Conservation (phyloP, 2,797 vertebrate species). For the Intellagama lesueurii region DNA sequence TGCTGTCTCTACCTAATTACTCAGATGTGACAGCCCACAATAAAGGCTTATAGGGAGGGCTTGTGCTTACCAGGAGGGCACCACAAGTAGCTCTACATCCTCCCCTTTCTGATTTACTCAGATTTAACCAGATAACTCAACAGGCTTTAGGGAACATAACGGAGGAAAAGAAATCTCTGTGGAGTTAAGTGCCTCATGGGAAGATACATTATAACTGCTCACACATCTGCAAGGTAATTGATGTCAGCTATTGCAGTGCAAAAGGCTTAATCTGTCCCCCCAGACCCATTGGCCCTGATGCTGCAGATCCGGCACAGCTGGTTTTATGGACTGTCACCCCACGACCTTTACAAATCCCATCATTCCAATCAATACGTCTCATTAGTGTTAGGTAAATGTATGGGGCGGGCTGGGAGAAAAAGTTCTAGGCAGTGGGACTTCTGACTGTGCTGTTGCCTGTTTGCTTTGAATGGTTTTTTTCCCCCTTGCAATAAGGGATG, state of each 20-base stretch:
- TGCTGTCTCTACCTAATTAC: neutral
- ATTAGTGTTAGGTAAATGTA: constrained; percentile 81
- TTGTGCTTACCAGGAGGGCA: neutral
- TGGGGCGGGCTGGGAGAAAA: constrained; percentile 66
- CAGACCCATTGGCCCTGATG: constrained; percentile 78
- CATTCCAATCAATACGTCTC: constrained; percentile 81
- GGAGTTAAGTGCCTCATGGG: constrained; percentile 41
- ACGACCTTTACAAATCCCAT: constrained; percentile 80
- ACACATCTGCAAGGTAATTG: constrained; percentile 78
- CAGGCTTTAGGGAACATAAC: constrained; percentile 26
- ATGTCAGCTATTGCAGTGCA: constrained; percentile 74
- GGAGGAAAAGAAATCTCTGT: constrained; percentile 36
- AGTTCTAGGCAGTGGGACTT: constrained; percentile 17
- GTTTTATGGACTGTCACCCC: constrained; percentile 80
- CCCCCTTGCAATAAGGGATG: neutral
- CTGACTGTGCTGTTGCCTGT: neutral
- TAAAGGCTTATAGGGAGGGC: accelerated
- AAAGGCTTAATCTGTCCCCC: constrained; percentile 79
- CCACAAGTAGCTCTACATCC: neutral
- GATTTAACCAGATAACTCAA: constrained; percentile 31
- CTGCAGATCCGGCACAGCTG: constrained; percentile 78
- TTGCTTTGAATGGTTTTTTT: constrained; percentile 14
- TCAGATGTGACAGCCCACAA: neutral
- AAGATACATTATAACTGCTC: constrained; percentile 65
- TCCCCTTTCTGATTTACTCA: neutral